A percentile compares a stretch with the other conserved stretches of the same genome.
Evolutionary conservation across 2,888 invertebrate genomes (phyloP).

Genomic region (Drosophila buzzatii): DNA sequence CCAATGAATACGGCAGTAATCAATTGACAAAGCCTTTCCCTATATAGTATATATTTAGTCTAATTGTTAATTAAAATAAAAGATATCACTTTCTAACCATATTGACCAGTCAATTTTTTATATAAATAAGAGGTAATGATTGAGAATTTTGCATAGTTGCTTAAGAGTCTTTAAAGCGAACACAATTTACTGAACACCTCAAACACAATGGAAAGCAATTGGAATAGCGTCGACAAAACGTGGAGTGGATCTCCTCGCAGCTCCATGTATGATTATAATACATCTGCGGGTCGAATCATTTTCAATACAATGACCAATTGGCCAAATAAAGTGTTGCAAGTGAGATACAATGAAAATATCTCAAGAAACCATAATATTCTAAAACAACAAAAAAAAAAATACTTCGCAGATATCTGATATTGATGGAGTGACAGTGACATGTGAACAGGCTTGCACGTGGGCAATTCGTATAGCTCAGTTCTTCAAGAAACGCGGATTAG

Average conservation of each 20-base stretch:
- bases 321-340: neutral
- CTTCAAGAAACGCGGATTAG: conserved; percentile 52
- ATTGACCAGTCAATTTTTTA: neutral
- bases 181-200: neutral
- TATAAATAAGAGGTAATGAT: neutral
- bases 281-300: neutral
- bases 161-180: neutral
- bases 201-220: conserved; percentile 14
- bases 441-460: conserved; percentile 51
- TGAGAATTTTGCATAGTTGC: conserved; percentile 4
- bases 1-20: too few species aligned
- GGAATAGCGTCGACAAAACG: conserved; percentile 7
- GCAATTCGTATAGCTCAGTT: conserved; percentile 65
- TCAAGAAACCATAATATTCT: neutral
- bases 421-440: conserved; percentile 57
- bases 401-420: conserved; percentile 60
- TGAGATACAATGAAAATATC: neutral
- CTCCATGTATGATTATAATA: neutral
- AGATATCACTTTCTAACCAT: neutral
- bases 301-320: neutral
- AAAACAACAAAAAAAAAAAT: too few species aligned
- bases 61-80: neutral
- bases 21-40: neutral
- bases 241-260: neutral
- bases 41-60: neutral